Conservation (phyloP, 2,797 vertebrate genomes). For the Gambelia wislizenii region DNA sequence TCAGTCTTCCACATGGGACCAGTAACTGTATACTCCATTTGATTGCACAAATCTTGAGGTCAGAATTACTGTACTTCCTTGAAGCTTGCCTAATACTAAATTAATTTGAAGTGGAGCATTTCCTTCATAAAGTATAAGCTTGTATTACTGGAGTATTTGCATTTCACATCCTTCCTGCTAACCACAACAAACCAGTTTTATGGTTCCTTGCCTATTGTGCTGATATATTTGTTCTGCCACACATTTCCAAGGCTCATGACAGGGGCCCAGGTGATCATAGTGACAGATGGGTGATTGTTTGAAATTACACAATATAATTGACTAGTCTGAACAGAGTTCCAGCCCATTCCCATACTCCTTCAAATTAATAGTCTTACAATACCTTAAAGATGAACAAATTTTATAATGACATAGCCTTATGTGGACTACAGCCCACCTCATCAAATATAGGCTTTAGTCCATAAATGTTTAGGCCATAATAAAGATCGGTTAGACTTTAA, state of each 20-base stretch:
- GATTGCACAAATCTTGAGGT: slow-evolving; percentile 41
- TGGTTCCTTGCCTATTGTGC: slow-evolving; percentile 49
- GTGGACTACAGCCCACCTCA: not conserved
- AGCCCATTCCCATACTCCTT: slow-evolving; percentile 7
- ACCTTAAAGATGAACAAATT: not conserved
- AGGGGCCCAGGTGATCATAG: slow-evolving; percentile 53
- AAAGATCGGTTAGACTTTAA: not conserved
- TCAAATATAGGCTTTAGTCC: too few species aligned
- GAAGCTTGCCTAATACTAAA: slow-evolving; percentile 39
- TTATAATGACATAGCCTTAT: not conserved
- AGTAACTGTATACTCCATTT: slow-evolving; percentile 21
- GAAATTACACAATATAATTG: slow-evolving; percentile 53
- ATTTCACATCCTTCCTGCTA: slow-evolving; percentile 49
- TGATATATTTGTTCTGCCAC: slow-evolving; percentile 38
- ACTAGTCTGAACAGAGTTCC: slow-evolving; percentile 59
- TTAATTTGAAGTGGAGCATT: slow-evolving; percentile 52
- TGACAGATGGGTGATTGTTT: slow-evolving; percentile 33
- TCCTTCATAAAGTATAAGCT: slow-evolving; percentile 25
- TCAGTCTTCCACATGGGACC: slow-evolving; percentile 37
- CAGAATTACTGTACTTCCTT: slow-evolving; percentile 48
- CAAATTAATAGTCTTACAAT: not conserved
- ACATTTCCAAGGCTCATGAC: slow-evolving; percentile 53
- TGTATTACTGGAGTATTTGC: slow-evolving; percentile 41
- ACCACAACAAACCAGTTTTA: slow-evolving; percentile 13
- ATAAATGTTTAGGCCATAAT: not conserved